These are phyloP conservation scores for Magallana nippona DNA, from an alignment of 2,888 invertebrate genomes.

Conservation along the genomic window DNA sequence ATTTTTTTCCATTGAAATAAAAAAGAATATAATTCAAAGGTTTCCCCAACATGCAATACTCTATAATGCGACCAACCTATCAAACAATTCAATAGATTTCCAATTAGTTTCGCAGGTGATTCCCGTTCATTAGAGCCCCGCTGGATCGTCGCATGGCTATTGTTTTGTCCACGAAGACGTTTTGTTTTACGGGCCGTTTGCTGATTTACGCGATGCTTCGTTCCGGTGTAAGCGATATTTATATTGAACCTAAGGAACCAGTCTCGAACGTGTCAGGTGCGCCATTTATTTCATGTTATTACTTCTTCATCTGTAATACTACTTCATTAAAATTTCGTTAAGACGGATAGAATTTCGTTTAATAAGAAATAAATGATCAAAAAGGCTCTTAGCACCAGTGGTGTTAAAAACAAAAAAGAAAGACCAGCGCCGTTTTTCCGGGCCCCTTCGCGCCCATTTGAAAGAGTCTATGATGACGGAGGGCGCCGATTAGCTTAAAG, in stretches of 20 bases:
- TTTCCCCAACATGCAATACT: neutral
- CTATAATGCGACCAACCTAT: neutral
- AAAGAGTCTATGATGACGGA: conserved; percentile 23
- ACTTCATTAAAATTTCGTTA: conserved; percentile 35
- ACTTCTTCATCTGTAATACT: conserved; percentile 22
- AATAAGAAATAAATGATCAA: conserved; percentile 33
- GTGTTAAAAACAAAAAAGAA: conserved; percentile 20
- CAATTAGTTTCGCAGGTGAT: conserved; percentile 22
- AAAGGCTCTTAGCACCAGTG: conserved; percentile 29
- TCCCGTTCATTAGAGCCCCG: neutral
- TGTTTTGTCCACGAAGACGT: conserved; percentile 23
- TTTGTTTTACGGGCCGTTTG: conserved; percentile 18
- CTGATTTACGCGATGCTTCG: conserved; percentile 15
- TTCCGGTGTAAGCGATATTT: conserved; percentile 26
- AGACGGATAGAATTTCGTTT: conserved; percentile 30
- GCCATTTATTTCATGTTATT: conserved; percentile 28
- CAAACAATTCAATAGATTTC: conserved; percentile 1
- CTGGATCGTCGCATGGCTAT: conserved; percentile 23
- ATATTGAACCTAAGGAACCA: conserved; percentile 22
- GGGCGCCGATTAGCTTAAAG: conserved; percentile 29
- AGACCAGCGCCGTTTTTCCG: conserved; percentile 17
- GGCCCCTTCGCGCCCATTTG: conserved; percentile 25
- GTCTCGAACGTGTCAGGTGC: conserved; percentile 25
- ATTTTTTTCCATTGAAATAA: too few species aligned
- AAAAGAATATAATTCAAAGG: too few species aligned